Percentiles rank a stretch among this genome's conserved stretches.
These are phyloP conservation scores for Strigamia maritima DNA, from an alignment of 2,888 invertebrate species.

Conservation along the genomic window DNA sequence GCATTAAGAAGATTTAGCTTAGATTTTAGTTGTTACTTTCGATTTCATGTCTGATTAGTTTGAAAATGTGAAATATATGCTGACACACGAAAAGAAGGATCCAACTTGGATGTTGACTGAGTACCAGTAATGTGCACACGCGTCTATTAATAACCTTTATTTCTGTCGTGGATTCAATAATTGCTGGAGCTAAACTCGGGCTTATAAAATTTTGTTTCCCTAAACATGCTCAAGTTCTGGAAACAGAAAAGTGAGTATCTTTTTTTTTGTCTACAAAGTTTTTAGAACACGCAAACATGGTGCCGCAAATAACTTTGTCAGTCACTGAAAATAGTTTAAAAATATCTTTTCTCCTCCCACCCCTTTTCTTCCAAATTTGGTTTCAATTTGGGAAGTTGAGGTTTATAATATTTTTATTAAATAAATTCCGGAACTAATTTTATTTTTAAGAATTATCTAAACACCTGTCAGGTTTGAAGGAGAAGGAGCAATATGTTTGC, in stretches of 20 bases:
- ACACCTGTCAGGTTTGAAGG: background rate
- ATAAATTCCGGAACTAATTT: too few species aligned
- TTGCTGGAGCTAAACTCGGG: background rate
- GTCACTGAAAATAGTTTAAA: background rate
- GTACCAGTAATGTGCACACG: background rate
- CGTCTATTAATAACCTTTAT: background rate
- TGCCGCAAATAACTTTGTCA: constrained; percentile 13
- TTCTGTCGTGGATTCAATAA: background rate
- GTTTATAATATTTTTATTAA: background rate
- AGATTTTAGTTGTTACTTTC: background rate
- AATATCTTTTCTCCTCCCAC: constrained; percentile 22
- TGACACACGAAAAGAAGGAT: background rate
- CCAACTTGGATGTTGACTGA: background rate
- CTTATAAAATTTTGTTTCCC: background rate
- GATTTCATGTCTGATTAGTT: background rate
- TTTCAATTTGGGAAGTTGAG: background rate
- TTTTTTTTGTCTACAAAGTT: background rate
- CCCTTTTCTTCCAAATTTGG: constrained; percentile 24
- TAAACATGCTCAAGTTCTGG: constrained; percentile 37
- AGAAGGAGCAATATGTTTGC: background rate
- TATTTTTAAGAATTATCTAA: background rate
- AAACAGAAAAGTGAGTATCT: constrained; percentile 35
- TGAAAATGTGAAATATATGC: background rate
- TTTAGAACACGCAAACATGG: background rate
- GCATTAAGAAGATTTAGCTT: constrained; percentile 1